Conservation (phyloP, 2,888 invertebrate species). For the Cerastis leucographa region DNA sequence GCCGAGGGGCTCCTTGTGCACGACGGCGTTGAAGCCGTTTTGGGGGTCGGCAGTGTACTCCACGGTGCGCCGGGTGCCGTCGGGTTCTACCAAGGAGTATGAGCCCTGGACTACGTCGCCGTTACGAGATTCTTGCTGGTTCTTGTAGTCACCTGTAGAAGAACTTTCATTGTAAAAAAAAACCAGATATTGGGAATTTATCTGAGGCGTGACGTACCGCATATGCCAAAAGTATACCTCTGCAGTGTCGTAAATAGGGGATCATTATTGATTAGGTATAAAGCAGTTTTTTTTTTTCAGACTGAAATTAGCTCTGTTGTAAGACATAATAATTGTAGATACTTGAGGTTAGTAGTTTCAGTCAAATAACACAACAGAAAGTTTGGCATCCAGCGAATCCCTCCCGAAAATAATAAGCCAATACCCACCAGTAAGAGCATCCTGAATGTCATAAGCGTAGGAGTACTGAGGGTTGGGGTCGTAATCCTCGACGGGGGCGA, state of each 20-base stretch:
- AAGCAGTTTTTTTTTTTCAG: background rate
- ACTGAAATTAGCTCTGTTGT: background rate
- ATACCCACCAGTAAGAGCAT: constrained; percentile 91
- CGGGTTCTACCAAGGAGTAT: constrained; percentile 92
- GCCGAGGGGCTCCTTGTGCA: constrained; percentile 91
- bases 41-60: constrained; percentile 92
- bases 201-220: background rate
- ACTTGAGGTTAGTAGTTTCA: background rate
- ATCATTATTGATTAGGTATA: background rate
- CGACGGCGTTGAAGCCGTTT: constrained; percentile 92
- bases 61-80: constrained; percentile 91
- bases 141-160: constrained; percentile 85
- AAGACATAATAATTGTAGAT: background rate
- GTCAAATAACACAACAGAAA: background rate
- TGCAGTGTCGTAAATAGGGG: background rate
- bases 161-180: background rate
- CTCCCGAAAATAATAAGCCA: background rate
- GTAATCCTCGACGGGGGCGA: constrained; percentile 89
- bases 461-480: constrained; percentile 92
- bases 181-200: background rate
- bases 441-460: constrained; percentile 93
- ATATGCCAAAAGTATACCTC: background rate
- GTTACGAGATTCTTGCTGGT: constrained; percentile 89
- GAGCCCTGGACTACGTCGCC: constrained; percentile 92
- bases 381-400: background rate